phyloP scores from a whole-genome alignment of 1,140 invertebrate species.

The Drosophila ogumai region DNA sequence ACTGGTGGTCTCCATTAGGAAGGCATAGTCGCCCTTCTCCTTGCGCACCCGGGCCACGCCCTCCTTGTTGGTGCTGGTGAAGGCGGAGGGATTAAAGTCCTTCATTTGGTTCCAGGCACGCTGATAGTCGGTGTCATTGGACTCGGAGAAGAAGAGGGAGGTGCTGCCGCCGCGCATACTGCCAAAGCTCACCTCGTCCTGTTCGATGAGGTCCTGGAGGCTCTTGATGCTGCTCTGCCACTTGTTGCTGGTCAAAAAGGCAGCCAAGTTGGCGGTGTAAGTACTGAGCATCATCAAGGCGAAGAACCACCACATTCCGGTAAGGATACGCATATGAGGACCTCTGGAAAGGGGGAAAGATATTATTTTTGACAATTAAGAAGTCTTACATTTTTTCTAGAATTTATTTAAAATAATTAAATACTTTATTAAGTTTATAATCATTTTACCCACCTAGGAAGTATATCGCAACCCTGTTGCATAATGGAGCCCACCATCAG shows the following conservation, averaged over 20 bases:
- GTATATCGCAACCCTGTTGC: slow-evolving; percentile 92
- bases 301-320: slow-evolving; percentile 98
- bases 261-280: slow-evolving; percentile 98
- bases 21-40: slow-evolving; percentile 90
- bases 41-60: slow-evolving; percentile 92
- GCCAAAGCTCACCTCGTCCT: slow-evolving; percentile 95
- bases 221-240: slow-evolving; percentile 93
- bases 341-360: slow-evolving; percentile 86
- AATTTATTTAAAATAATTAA: background rate
- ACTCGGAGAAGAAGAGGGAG: slow-evolving; percentile 87
- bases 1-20: slow-evolving; percentile 93
- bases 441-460: slow-evolving; percentile 87
- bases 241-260: slow-evolving; percentile 95
- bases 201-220: slow-evolving; percentile 94
- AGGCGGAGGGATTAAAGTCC: slow-evolving; percentile 92
- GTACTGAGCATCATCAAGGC: slow-evolving; percentile 97
- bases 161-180: slow-evolving; percentile 90
- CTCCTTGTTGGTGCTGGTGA: slow-evolving; percentile 91
- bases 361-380: background rate
- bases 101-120: slow-evolving; percentile 92
- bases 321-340: slow-evolving; percentile 92
- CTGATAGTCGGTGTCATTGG: slow-evolving; percentile 91
- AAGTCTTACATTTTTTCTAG: background rate
- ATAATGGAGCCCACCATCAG: slow-evolving; percentile 93
- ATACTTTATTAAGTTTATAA: background rate